A percentile compares a stretch with the other conserved stretches of the same genome.
phyloP scores from a whole-genome alignment of 2,888 invertebrate genomes.

The Panopea generosa region DNA sequence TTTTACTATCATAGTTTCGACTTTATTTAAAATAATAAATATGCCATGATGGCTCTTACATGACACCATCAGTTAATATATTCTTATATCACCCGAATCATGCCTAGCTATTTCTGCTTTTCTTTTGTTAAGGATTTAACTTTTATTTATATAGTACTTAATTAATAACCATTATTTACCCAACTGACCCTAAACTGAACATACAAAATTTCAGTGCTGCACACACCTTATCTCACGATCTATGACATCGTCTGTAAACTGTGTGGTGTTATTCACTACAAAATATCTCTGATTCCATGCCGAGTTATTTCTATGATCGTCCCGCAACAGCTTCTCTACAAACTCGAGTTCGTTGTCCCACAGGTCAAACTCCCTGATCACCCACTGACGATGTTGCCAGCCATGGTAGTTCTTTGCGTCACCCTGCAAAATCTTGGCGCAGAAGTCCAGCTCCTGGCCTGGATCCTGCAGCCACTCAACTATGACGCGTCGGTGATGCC shows the following conservation, averaged over 20 bases:
- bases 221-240: slow-evolving; percentile 90
- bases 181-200: too few species aligned
- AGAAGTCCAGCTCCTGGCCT: slow-evolving; percentile 92
- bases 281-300: slow-evolving; percentile 99
- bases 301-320: slow-evolving; percentile 98
- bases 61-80: too few species aligned
- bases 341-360: slow-evolving; percentile 92
- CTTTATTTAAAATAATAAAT: too few species aligned
- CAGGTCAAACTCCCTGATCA: slow-evolving; percentile 86
- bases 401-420: slow-evolving; percentile 99
- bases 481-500: slow-evolving; percentile 87
- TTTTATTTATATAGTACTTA: too few species aligned
- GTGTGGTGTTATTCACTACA: slow-evolving; percentile 91
- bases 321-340: slow-evolving; percentile 91
- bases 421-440: slow-evolving; percentile 91
- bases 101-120: too few species aligned
- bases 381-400: slow-evolving; percentile 95
- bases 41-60: too few species aligned
- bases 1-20: too few species aligned
- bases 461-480: slow-evolving; percentile 94
- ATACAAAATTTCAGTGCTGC: too few species aligned
- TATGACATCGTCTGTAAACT: slow-evolving; percentile 92
- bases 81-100: too few species aligned
- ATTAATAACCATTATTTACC: too few species aligned
- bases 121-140: too few species aligned